Base-by-base conservation (phyloP, 2,113 vertebrate species). In the Salvator merianae region DNA sequence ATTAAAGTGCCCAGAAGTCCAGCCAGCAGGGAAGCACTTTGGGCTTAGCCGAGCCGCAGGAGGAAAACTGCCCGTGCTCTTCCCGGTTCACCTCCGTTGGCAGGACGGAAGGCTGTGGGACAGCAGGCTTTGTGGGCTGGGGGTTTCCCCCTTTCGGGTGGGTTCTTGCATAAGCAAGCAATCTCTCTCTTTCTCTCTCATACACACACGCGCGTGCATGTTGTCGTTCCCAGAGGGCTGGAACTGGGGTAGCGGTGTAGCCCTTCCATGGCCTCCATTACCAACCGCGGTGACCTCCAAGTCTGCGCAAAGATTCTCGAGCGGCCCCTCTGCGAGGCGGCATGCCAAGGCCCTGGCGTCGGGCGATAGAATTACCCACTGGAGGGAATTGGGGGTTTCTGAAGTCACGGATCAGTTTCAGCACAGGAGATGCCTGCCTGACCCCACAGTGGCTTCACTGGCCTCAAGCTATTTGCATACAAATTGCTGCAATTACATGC, bases 81-180 rank as follows among this genome's bases (percentile, higher is more conserved):
- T 13, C 55, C 20, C 34, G 1, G 2, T 71, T 63, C 10, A 65
- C 63, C 79, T 81, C 76, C 69, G 18, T 36, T 79, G 36, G 1
- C 0, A 0, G 26, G 63, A 68, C 26, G 68, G 0, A 0, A 30
- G 28, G 34, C 24, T 18, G 55, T 47, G 10, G 62, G 76, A 74
- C 87, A 76, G 34, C 22, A 8, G 20, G 9, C 62, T 28, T 28
- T 65, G 7, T 18, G 63, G 24, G 63, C 24, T 65, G 9, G 43
- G 43, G 43, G 5, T 65, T 65, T 26, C 63, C 63, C 24, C 10
- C 63, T 65, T 28, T 65, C n/a, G n/a, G n/a, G n/a, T n/a, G 10
- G 10, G 43, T 2, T 9, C 43, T 47, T 47, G 53, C 38, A 79
- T n/a, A 20, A 43, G 77, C 28, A 18, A n/a, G 20, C 2, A 36